Evolutionary conservation across 2,113 vertebrate species (phyloP).

Genomic region (Gallinago paraguaiae): DNA sequence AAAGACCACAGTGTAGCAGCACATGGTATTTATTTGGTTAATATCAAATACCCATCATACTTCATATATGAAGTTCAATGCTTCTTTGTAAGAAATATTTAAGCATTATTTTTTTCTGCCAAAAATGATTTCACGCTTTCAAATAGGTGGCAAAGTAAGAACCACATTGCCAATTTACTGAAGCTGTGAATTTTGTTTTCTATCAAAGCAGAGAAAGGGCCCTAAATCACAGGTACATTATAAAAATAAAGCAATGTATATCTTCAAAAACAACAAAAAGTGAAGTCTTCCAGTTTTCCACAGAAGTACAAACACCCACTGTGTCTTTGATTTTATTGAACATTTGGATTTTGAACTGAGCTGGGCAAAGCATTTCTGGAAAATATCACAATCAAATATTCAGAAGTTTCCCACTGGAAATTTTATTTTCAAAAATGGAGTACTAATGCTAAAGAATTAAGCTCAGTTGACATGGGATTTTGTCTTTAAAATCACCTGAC

Average conservation of each 20-base stretch:
- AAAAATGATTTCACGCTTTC: slow-evolving; percentile 62
- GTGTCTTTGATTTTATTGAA: neutral
- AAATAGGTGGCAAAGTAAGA: slow-evolving; percentile 62
- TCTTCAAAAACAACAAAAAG: slow-evolving; percentile 3
- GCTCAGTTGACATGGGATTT: neutral
- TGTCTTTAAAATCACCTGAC: neutral
- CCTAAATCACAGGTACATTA: slow-evolving; percentile 34
- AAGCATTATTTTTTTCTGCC: slow-evolving; percentile 44
- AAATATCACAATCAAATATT: neutral
- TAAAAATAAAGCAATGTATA: slow-evolving; percentile 38
- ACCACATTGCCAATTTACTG: slow-evolving; percentile 2
- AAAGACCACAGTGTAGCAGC: neutral
- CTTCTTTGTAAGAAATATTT: slow-evolving; percentile 39
- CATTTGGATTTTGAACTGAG: neutral
- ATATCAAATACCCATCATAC: neutral
- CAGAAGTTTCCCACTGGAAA: neutral
- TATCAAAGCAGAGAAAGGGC: slow-evolving; percentile 24
- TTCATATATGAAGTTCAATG: neutral
- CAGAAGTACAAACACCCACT: neutral
- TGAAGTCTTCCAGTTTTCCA: neutral
- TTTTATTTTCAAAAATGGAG: neutral
- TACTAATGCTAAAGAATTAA: neutral
- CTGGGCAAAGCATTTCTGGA: neutral
- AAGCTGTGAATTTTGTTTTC: slow-evolving; percentile 54
- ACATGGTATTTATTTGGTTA: neutral